A percentile compares a stretch with the other conserved stretches of the same genome.
Evolutionary conservation across 2,113 vertebrate genomes (phyloP).

Genomic region (Helogale parvula): DNA sequence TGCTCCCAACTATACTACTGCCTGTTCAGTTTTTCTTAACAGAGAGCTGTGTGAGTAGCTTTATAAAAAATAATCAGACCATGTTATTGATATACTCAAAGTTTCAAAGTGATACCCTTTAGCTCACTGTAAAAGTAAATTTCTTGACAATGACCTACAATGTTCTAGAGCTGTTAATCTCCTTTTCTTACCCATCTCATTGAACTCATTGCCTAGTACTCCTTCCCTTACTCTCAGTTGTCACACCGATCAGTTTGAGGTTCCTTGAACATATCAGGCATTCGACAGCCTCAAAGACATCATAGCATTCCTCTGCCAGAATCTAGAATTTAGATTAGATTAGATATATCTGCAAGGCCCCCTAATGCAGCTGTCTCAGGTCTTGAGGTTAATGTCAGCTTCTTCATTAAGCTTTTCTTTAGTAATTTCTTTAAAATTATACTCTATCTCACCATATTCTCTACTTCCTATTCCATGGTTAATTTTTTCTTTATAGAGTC

Average conservation of each 20-base stretch:
- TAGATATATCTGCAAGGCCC: background rate
- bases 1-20: background rate
- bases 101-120: background rate
- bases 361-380: background rate
- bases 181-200: background rate
- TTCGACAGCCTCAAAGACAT: background rate
- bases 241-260: background rate
- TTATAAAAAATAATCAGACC: background rate
- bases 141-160: background rate
- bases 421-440: background rate
- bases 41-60: background rate
- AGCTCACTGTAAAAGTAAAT: background rate
- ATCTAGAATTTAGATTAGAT: background rate
- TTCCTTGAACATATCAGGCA: background rate
- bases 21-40: background rate
- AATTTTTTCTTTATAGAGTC: background rate
- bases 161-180: rapidly evolving
- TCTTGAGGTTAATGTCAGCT: background rate
- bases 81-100: background rate
- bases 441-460: background rate
- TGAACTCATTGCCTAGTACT: background rate
- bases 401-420: background rate
- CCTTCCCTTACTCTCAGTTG: background rate
- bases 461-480: background rate
- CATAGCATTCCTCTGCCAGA: background rate